phyloP scores from a whole-genome alignment of 1,140 invertebrate genomes.

The Macrobrachium rosenbergii region DNA sequence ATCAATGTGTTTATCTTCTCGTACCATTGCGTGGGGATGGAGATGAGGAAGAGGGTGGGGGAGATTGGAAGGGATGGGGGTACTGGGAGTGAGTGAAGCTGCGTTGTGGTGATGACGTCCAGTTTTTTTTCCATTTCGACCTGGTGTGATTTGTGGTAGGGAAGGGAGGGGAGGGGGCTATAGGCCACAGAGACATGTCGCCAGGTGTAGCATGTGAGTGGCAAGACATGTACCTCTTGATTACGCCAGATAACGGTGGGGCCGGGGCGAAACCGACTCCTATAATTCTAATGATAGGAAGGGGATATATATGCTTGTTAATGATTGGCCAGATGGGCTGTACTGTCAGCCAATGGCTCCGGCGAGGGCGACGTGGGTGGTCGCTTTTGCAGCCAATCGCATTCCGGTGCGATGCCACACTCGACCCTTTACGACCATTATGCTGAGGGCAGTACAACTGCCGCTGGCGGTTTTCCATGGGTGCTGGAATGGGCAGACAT shows the following conservation, averaged over 20 bases:
- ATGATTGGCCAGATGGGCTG: slow-evolving; percentile 30
- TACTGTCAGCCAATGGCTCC: slow-evolving; percentile 10
- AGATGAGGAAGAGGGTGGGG: too few species aligned
- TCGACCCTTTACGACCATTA: too few species aligned
- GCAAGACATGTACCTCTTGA: neutral
- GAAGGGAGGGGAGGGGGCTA: too few species aligned
- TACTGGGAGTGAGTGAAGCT: too few species aligned
- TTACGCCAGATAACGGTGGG: neutral
- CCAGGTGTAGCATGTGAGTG: neutral
- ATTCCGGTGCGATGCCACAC: neutral
- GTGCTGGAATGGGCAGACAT: too few species aligned
- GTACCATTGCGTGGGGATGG: too few species aligned
- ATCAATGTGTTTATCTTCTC: too few species aligned
- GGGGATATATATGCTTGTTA: slow-evolving; percentile 28
- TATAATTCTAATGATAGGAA: slow-evolving; percentile 24
- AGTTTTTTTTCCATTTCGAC: too few species aligned
- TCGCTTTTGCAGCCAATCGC: slow-evolving; percentile 32
- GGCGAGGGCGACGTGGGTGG: slow-evolving; percentile 27
- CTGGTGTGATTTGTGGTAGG: too few species aligned
- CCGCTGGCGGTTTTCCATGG: neutral
- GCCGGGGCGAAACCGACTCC: neutral
- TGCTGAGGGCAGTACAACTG: neutral
- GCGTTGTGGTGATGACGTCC: too few species aligned
- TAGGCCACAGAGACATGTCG: too few species aligned
- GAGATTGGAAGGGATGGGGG: too few species aligned